These are phyloP conservation scores for Argopecten irradians DNA, from an alignment of 1,140 invertebrate genomes.

Conservation along the genomic window DNA sequence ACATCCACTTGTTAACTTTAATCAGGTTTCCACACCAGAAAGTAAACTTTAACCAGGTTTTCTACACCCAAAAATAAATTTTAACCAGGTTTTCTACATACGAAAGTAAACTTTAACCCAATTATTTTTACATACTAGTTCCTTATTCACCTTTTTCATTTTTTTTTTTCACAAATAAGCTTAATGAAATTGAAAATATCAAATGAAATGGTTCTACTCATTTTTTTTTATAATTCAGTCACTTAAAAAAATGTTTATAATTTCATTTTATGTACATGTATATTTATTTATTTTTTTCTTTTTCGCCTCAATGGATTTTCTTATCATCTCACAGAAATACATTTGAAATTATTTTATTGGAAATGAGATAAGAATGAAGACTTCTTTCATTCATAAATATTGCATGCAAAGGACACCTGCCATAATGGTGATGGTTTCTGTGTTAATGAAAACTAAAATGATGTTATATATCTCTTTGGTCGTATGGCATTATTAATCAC, in stretches of 20 bases:
- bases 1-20: too few species aligned
- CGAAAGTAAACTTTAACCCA: too few species aligned
- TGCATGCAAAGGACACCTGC: neutral
- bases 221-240: neutral
- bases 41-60: too few species aligned
- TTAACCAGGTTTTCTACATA: too few species aligned
- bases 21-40: too few species aligned
- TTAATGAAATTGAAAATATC: too few species aligned
- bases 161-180: too few species aligned
- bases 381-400: neutral
- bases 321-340: neutral
- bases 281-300: neutral
- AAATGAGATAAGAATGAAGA: neutral
- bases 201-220: neutral
- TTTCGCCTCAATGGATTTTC: neutral
- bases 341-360: neutral
- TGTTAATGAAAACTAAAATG: neutral
- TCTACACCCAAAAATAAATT: too few species aligned
- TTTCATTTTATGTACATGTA: neutral
- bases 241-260: neutral
- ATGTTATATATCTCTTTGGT: neutral
- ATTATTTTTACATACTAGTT: too few species aligned
- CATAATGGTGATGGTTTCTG: neutral
- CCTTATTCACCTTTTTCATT: too few species aligned
- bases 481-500: neutral